Evolutionary conservation across 2,797 vertebrate genomes (phyloP).

Genomic region (Thamnophis elegans): DNA sequence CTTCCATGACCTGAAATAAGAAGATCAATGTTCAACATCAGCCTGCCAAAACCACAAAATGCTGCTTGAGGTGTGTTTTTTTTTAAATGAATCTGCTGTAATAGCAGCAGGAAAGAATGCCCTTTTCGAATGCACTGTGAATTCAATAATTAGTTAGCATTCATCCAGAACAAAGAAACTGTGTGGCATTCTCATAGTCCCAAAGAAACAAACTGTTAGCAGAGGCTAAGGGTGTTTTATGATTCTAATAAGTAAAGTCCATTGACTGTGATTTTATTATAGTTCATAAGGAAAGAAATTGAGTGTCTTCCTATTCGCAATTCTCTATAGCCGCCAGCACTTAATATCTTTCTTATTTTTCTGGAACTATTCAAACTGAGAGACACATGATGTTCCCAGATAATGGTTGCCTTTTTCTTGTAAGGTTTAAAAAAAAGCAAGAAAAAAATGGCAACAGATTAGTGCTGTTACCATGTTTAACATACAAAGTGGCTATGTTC

Average conservation of each 20-base stretch:
- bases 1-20: slow-evolving; percentile 29
- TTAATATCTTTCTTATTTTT: slow-evolving; percentile 52
- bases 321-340: slow-evolving; percentile 29
- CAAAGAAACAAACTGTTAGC: slow-evolving; percentile 43
- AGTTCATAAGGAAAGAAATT: slow-evolving; percentile 49
- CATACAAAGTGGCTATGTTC: slow-evolving; percentile 49
- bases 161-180: slow-evolving; percentile 46
- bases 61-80: background rate
- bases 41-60: background rate
- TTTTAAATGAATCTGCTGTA: background rate
- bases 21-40: slow-evolving; percentile 49
- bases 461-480: slow-evolving; percentile 52
- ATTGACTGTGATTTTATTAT: slow-evolving; percentile 61
- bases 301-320: slow-evolving; percentile 29
- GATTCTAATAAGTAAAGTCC: slow-evolving; percentile 57
- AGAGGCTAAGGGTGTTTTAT: slow-evolving; percentile 47
- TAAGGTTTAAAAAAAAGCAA: slow-evolving; percentile 27
- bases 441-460: slow-evolving; percentile 41
- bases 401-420: slow-evolving; percentile 33
- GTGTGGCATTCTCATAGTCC: slow-evolving; percentile 23
- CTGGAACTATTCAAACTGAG: slow-evolving; percentile 34
- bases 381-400: slow-evolving; percentile 9
- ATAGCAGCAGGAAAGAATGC: slow-evolving; percentile 27
- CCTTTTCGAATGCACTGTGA: slow-evolving; percentile 43
- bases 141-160: slow-evolving; percentile 49